Conservation (phyloP, 2,888 invertebrate species). For the Aleiodes leptofemur region DNA sequence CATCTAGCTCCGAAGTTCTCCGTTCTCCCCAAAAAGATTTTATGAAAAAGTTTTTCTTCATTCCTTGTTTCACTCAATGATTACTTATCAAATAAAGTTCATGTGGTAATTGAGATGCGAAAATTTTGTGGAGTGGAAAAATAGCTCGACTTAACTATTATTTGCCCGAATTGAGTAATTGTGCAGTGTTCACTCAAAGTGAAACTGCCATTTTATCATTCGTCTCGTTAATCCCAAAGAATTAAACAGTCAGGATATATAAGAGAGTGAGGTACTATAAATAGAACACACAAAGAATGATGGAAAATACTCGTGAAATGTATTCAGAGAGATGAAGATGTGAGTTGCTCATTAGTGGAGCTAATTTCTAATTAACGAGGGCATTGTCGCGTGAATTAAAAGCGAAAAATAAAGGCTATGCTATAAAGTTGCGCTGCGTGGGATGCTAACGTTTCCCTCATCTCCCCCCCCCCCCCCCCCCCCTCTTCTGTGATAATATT, state of each 20-base stretch:
- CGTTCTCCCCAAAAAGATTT: constrained; percentile 16
- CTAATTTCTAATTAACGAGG: constrained; percentile 51
- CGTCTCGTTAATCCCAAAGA: too few relatives aligned
- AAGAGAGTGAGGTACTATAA: too few relatives aligned
- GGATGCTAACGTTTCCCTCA: constrained; percentile 12
- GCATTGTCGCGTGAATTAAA: constrained; percentile 46
- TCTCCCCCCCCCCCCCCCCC: background rate
- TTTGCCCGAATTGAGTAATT: too few relatives aligned
- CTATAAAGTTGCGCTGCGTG: constrained; percentile 30
- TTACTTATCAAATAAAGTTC: too few relatives aligned
- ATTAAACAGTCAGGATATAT: too few relatives aligned
- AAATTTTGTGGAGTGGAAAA: too few relatives aligned
- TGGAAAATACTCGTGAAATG: background rate
- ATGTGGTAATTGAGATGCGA: too few relatives aligned
- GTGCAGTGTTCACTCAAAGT: too few relatives aligned
- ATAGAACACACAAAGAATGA: too few relatives aligned
- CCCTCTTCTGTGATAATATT: constrained; percentile 35
- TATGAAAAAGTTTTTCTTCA: constrained; percentile 1
- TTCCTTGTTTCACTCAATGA: too few relatives aligned
- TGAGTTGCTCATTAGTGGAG: constrained; percentile 47
- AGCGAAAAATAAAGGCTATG: constrained; percentile 40
- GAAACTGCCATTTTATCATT: too few relatives aligned
- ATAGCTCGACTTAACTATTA: too few relatives aligned
- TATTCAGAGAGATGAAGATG: constrained; percentile 44
- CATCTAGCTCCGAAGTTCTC: constrained; percentile 17